Conservation (phyloP, 2,113 vertebrate genomes). For the Clarias gariepinus region DNA sequence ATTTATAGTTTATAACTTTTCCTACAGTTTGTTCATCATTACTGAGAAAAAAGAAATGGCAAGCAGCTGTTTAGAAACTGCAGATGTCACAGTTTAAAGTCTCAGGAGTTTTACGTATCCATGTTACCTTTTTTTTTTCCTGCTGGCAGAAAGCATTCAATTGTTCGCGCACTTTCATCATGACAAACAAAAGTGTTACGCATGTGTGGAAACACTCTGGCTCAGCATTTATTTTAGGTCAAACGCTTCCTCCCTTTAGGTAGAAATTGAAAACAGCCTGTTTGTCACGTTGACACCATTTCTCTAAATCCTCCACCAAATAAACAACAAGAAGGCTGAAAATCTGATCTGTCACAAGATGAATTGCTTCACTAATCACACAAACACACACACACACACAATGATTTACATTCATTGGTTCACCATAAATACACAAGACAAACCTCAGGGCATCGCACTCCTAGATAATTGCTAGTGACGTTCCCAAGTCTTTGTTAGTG, state of each 20-base stretch:
- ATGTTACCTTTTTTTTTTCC: background rate
- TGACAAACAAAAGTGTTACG: background rate
- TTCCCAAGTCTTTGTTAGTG: background rate
- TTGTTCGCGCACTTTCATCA: background rate
- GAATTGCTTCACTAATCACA: background rate
- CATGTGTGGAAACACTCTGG: background rate
- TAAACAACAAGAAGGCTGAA: background rate
- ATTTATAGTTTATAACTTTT: constrained; percentile 11
- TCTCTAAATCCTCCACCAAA: background rate
- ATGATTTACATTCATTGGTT: background rate
- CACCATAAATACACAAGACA: background rate
- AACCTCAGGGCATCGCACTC: background rate
- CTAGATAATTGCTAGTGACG: background rate
- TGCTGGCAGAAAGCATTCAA: background rate
- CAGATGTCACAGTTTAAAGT: background rate
- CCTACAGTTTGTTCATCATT: background rate
- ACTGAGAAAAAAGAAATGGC: background rate
- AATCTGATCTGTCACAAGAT: background rate
- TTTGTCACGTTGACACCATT: background rate
- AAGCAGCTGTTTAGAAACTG: constrained; percentile 14
- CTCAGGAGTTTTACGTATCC: background rate
- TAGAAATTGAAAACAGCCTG: background rate
- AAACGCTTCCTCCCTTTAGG: background rate
- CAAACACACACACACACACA: background rate
- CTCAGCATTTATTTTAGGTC: background rate